These are phyloP conservation scores for Coregonus clupeaformis DNA, from an alignment of 2,113 vertebrate genomes.

Conservation along the genomic window DNA sequence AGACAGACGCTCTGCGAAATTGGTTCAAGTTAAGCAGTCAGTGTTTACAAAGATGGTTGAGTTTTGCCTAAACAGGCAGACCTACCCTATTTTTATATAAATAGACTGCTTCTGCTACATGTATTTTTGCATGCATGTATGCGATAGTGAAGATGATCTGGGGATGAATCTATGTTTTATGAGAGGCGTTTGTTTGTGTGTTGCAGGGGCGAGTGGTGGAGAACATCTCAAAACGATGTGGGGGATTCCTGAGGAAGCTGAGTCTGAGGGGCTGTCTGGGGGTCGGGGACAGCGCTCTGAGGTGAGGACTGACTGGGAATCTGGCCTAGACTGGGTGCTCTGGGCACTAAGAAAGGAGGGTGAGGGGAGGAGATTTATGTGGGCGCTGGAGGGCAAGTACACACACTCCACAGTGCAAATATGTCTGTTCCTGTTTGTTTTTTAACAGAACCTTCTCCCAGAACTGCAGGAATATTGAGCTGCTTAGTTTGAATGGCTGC, in stretches of 20 bases:
- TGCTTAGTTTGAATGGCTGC: slow-evolving; percentile 94
- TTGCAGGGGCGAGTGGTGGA: slow-evolving; percentile 94
- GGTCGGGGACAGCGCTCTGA: slow-evolving; percentile 94
- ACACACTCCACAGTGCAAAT: background rate
- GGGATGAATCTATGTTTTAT: background rate
- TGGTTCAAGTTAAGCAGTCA: too few species aligned
- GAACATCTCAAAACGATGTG: slow-evolving; percentile 99
- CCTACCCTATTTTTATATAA: too few species aligned
- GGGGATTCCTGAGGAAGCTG: slow-evolving; percentile 92
- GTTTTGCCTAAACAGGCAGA: too few species aligned
- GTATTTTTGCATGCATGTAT: background rate
- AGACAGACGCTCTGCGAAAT: too few species aligned
- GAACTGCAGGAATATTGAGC: slow-evolving; percentile 98
- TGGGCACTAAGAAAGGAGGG: background rate
- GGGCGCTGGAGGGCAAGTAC: background rate
- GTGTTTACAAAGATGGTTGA: too few species aligned
- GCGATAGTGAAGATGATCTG: background rate
- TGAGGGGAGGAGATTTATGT: background rate
- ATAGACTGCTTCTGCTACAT: background rate
- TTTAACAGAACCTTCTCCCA: slow-evolving; percentile 91
- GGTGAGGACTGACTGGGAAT: slow-evolving; percentile 68
- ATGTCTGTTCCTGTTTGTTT: slow-evolving; percentile 16
- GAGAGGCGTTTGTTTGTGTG: slow-evolving; percentile 9
- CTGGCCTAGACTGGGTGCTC: background rate
- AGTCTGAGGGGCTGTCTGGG: slow-evolving; percentile 92